Evolutionary conservation across 2,888 invertebrate species (phyloP).

Genomic region (Perizoma affinitatum): DNA sequence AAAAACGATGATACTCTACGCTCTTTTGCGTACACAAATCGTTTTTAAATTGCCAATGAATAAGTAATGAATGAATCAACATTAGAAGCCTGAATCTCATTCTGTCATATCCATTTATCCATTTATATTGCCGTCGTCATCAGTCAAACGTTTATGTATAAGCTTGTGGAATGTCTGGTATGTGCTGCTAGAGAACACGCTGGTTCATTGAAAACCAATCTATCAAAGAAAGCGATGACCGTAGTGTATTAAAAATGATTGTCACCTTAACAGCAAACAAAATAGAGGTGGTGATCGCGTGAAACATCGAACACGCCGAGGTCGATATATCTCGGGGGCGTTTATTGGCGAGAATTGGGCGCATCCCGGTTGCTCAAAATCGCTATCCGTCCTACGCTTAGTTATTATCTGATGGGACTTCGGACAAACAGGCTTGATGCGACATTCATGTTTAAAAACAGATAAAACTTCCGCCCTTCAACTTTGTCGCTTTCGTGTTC

Average conservation of each 20-base stretch:
- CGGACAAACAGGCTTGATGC: constrained; percentile 61
- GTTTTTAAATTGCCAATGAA: constrained; percentile 34
- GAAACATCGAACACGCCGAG: constrained; percentile 55
- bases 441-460: constrained; percentile 61
- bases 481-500: constrained; percentile 41
- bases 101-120: constrained; percentile 56
- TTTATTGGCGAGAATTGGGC: constrained; percentile 83
- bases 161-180: constrained; percentile 59
- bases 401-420: constrained; percentile 72
- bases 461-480: constrained; percentile 57
- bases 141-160: constrained; percentile 59
- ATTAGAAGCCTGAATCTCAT: constrained; percentile 47
- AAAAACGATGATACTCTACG: constrained; percentile 17
- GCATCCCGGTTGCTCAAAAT: constrained; percentile 82
- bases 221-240: constrained; percentile 58
- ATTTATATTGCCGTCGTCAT: constrained; percentile 55
- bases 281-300: constrained; percentile 67
- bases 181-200: constrained; percentile 60
- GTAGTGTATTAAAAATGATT: constrained; percentile 56
- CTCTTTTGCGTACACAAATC: constrained; percentile 31
- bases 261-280: constrained; percentile 57
- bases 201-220: constrained; percentile 67
- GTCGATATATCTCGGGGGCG: constrained; percentile 75
- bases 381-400: constrained; percentile 77
- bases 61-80: constrained; percentile 39